Evolutionary conservation across 2,888 invertebrate species (phyloP), one percentile per base, ranked within the genome.

Genomic region (Synergus laeviventris): DNA sequence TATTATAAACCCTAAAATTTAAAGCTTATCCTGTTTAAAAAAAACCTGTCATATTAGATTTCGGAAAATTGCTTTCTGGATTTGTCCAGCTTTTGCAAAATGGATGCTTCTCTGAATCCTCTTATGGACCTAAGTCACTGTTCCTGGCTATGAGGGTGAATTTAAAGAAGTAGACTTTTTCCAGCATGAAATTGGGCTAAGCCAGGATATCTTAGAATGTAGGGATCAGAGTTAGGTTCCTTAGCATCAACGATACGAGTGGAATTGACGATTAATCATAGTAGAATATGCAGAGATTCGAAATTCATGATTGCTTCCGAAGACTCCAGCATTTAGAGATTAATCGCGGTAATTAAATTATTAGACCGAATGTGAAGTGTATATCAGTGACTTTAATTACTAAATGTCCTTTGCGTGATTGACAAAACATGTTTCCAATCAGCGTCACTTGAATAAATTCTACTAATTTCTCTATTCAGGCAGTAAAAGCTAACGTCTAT

Each of bases 181-280:
- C 84, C 76, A 83, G 83, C 82, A 83, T 84, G 84, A 85, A 86
- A 86, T 86, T 84, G 82, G 83, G 83, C 81, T 85, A 84, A 87
- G 85, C 84, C 82, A 79, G 79, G 83, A 85, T 84, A 83, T 83
- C 84, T 84, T 77, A 61, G 76, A 81, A 81, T 70, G 75, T 78
- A 78, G 60, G 9, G 31, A 64, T 38, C 24, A 74, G 70, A 45
- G 74, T 77, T 74, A 75, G 18, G 74, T 70, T 74, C 70, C 31
- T 56, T 36, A 45, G 62, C 45, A 74, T 70, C 60, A 73, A 49
- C 74, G 74, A 4, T 31, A 60, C 42, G 54, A 73, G 74, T 60
- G 75, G 24, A 36, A 61, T 36, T 62, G 11, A 11, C 12, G 36
- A 18, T 42, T 42, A 64, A 21, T 42, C 21, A 64, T 1, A 39